Percentiles rank a stretch among this genome's conserved stretches.
phyloP scores from a whole-genome alignment of 2,113 vertebrate genomes.

The Callaeas wilsoni region DNA sequence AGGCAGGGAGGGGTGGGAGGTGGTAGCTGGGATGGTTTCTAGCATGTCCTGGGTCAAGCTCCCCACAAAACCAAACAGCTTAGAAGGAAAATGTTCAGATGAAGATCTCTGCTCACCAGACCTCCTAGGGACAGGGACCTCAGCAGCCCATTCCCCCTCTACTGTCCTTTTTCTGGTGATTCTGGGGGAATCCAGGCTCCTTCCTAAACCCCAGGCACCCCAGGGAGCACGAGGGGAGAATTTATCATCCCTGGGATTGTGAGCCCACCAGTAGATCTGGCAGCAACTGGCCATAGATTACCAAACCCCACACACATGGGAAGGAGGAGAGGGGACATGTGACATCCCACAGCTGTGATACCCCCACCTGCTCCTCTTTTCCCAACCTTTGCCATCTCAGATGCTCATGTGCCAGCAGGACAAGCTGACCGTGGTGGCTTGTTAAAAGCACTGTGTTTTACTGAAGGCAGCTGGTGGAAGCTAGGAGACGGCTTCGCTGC shows the following conservation, averaged over 20 bases:
- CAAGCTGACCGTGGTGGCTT: rapidly evolving
- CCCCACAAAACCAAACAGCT: neutral
- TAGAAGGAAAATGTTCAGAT: neutral
- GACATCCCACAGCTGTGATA: neutral
- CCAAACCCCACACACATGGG: rapidly evolving
- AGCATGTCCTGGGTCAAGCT: neutral
- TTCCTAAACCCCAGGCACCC: neutral
- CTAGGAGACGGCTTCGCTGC: neutral
- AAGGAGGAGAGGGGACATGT: neutral
- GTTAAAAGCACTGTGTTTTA: neutral
- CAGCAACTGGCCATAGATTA: rapidly evolving
- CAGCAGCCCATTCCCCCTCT: neutral
- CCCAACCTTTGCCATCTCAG: rapidly evolving
- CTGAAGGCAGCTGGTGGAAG: neutral
- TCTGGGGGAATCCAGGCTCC: rapidly evolving
- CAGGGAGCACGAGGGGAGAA: rapidly evolving
- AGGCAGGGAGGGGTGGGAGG: neutral
- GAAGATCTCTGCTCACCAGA: neutral
- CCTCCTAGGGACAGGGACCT: neutral
- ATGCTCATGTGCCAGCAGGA: neutral
- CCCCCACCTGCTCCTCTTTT: neutral
- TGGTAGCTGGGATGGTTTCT: neutral
- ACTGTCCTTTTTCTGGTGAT: rapidly evolving
- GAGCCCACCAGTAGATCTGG: neutral
- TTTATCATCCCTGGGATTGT: neutral